These are phyloP conservation scores for Paedocypris micromegethes DNA, from an alignment of 2,797 vertebrate genomes.

Conservation along the genomic window DNA sequence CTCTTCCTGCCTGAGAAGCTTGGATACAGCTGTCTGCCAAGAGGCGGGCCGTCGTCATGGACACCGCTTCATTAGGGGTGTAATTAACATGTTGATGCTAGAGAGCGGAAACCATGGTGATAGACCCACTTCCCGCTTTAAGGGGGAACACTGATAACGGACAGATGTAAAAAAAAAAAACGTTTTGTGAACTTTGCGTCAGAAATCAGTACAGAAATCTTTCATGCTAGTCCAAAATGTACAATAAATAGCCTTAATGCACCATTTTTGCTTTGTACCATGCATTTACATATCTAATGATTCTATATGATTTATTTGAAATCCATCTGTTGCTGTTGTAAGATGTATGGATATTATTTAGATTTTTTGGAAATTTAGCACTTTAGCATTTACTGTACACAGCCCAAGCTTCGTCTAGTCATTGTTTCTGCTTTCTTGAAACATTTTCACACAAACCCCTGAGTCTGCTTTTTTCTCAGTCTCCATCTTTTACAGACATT, in stretches of 20 bases:
- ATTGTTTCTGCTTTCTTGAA: constrained; percentile 47
- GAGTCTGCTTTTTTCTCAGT: constrained; percentile 33
- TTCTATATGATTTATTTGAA: background rate
- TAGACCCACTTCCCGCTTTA: constrained; percentile 20
- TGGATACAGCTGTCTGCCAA: constrained; percentile 44
- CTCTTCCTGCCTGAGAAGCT: constrained; percentile 40
- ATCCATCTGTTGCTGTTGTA: too few species aligned
- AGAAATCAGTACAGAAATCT: background rate
- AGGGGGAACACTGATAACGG: constrained; percentile 18
- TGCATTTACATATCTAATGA: background rate
- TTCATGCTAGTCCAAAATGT: too few species aligned
- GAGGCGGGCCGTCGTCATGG: constrained; percentile 44
- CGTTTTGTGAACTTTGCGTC: background rate
- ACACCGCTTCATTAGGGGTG: constrained; percentile 36
- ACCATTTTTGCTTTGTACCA: too few species aligned
- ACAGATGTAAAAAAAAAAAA: too few species aligned
- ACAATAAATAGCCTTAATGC: too few species aligned
- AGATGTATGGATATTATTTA: background rate
- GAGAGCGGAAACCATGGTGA: constrained; percentile 39
- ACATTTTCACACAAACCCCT: constrained; percentile 45
- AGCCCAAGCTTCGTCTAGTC: background rate
- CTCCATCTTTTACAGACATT: constrained; percentile 30
- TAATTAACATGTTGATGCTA: constrained; percentile 47
- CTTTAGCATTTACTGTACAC: background rate
- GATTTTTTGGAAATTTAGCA: background rate